Conservation (phyloP, 2,113 vertebrate species). For the Eubucco bourcierii region DNA sequence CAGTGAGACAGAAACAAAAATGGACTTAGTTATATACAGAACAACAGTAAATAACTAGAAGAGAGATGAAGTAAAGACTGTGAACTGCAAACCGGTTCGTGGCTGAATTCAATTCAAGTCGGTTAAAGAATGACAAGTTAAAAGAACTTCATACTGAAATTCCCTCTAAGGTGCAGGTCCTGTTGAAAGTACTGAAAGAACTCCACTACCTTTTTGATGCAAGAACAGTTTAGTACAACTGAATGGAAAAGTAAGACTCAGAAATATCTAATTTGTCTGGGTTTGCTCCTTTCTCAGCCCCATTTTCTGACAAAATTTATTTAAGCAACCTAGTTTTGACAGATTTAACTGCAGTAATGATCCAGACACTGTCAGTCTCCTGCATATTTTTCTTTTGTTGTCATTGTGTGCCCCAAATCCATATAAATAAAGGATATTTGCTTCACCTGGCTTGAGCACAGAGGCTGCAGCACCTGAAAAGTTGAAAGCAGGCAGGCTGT, state of each 20-base stretch:
- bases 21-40: background rate
- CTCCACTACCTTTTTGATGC: background rate
- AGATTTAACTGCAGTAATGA: background rate
- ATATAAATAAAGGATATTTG: background rate
- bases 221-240: background rate
- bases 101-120: background rate
- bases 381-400: background rate
- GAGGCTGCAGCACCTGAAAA: background rate
- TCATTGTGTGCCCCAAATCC: background rate
- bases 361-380: background rate
- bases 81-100: background rate
- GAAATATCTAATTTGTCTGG: background rate
- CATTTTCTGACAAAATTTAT: slow-evolving; percentile 11
- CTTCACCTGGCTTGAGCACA: background rate
- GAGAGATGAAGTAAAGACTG: background rate
- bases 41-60: background rate
- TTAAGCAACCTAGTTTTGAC: background rate
- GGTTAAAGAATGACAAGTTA: background rate
- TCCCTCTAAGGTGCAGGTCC: background rate
- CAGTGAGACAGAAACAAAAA: background rate
- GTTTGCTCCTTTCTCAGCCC: background rate
- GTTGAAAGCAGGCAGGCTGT: background rate
- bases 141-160: background rate
- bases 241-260: background rate
- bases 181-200: background rate